phyloP scores from a whole-genome alignment of 2,113 vertebrate genomes.

The Bucco capensis region DNA sequence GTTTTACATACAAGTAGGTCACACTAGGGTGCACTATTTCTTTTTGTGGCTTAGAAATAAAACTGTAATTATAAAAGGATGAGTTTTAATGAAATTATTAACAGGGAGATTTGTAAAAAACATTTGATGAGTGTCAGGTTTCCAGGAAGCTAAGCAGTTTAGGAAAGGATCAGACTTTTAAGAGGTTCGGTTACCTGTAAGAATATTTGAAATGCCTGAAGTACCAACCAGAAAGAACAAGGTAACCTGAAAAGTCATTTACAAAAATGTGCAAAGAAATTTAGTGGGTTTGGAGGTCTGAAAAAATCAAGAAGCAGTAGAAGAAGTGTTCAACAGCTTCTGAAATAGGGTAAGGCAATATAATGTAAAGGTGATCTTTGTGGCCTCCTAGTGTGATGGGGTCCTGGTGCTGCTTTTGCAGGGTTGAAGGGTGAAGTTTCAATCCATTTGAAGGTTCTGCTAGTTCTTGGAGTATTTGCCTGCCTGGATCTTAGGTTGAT shows the following conservation, averaged over 20 bases:
- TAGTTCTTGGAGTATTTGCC: background rate
- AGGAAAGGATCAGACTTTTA: background rate
- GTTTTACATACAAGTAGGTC: background rate
- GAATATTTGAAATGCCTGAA: background rate
- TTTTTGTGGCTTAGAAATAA: background rate
- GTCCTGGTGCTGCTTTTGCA: accelerated
- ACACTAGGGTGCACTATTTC: background rate
- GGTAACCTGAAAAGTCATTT: background rate
- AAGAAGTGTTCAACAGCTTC: background rate
- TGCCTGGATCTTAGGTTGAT: background rate
- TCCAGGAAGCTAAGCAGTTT: background rate
- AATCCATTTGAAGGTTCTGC: background rate
- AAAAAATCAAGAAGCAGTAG: background rate
- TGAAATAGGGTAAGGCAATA: background rate
- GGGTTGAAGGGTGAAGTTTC: background rate
- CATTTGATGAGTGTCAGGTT: background rate
- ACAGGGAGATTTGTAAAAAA: background rate
- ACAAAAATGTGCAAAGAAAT: background rate
- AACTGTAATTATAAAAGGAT: background rate
- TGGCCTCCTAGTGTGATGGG: accelerated
- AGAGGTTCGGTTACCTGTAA: background rate
- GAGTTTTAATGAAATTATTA: background rate
- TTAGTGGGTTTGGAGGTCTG: background rate
- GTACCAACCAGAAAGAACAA: background rate
- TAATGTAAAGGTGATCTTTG: background rate